Conservation (phyloP, 2,797 vertebrate genomes). For the Muraenolepis orangiensis region DNA sequence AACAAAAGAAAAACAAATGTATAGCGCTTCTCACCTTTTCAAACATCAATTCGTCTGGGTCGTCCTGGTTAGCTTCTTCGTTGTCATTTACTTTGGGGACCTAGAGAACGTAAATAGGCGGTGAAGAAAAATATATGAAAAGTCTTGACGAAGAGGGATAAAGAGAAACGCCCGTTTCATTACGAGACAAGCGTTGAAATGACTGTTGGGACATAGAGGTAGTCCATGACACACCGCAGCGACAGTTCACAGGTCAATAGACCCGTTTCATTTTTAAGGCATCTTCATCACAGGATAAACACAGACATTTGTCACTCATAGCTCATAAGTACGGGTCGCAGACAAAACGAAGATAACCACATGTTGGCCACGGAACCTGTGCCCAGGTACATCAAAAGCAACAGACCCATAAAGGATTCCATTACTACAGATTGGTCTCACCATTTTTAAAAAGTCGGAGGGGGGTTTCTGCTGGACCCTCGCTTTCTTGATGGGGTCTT, state of each 20-base stretch:
- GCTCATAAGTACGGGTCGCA: no score
- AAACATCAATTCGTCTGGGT: conserved; percentile 74
- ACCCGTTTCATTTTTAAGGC: neutral
- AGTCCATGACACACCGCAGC: neutral
- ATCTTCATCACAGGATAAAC: neutral
- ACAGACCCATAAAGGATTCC: neutral
- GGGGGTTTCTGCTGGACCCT: conserved; percentile 34
- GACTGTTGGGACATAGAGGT: neutral
- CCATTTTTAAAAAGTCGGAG: conserved; percentile 11
- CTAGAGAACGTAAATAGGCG: conserved; percentile 40
- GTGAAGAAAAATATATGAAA: neutral
- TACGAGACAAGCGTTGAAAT: no score
- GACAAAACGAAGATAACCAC: neutral
- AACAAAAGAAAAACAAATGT: neutral
- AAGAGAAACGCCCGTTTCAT: neutral
- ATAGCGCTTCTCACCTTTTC: conserved; percentile 81
- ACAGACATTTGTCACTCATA: neutral
- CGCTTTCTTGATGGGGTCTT: conserved; percentile 70
- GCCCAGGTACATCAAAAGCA: neutral
- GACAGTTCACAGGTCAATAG: neutral
- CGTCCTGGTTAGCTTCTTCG: conserved; percentile 38
- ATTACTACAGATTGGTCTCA: conserved; percentile 22
- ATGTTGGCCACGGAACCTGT: neutral
- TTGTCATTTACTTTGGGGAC: conserved; percentile 37
- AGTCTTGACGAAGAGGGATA: neutral